Conservation (phyloP, 2,113 vertebrate genomes). For the Menidia beryllina region DNA sequence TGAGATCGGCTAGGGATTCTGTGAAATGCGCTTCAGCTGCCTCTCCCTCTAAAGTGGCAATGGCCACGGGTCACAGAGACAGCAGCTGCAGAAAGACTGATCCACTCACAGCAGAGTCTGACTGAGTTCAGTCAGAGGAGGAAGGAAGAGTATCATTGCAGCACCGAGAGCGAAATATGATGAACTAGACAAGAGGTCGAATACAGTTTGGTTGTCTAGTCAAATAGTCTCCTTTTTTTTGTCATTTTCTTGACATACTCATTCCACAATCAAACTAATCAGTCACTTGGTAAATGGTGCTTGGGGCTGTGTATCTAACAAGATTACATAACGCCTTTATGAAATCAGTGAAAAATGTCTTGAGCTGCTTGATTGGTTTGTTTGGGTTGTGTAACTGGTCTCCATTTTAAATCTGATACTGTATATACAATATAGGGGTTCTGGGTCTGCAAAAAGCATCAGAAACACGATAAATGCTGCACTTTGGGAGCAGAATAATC, state of each 20-base stretch:
- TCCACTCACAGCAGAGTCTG: slow-evolving; percentile 3
- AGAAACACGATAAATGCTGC: neutral
- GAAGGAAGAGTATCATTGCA: neutral
- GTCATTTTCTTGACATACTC: neutral
- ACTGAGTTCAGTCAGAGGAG: neutral
- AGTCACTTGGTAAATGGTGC: neutral
- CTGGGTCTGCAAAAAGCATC: neutral
- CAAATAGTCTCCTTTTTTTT: neutral
- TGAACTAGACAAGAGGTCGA: neutral
- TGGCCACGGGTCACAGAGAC: neutral
- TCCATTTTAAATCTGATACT: neutral
- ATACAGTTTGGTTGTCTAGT: neutral
- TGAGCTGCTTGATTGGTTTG: slow-evolving; percentile 12
- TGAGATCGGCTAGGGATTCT: slow-evolving; percentile 18
- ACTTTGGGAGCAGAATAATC: slow-evolving; percentile 1
- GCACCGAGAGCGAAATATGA: slow-evolving; percentile 11
- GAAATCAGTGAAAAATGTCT: neutral
- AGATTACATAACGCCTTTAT: slow-evolving; percentile 7
- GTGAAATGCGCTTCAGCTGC: slow-evolving; percentile 22
- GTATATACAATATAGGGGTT: neutral
- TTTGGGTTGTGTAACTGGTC: neutral
- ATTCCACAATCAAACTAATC: neutral
- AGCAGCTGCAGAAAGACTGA: slow-evolving; percentile 4
- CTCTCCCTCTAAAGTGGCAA: neutral
- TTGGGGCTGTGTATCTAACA: slow-evolving; percentile 2